A percentile compares a stretch with the other conserved stretches of the same genome.
Conservation (phyloP, 2,888 invertebrate genomes). For the Pyrochroa serraticornis region DNA sequence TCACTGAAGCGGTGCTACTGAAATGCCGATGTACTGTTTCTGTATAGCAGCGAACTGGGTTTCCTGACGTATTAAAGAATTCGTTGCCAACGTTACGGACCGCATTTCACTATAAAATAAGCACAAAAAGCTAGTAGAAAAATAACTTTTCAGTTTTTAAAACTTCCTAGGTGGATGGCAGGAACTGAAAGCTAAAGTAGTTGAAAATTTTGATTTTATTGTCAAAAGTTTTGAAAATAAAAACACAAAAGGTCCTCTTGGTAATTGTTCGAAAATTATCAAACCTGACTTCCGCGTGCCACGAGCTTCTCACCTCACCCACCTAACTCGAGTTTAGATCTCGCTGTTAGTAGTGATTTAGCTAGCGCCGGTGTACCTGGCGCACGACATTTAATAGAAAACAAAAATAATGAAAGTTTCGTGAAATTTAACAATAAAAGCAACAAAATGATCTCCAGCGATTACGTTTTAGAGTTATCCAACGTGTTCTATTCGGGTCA, state of each 20-base stretch:
- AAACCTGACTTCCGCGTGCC: constrained; percentile 19
- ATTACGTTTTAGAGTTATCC: constrained; percentile 85
- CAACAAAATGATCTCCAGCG: constrained; percentile 76
- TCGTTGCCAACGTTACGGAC: constrained; percentile 39
- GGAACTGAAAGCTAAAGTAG: neutral
- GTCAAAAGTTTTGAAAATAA: neutral
- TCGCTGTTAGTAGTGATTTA: neutral
- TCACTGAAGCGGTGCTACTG: constrained; percentile 28
- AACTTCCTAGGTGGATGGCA: neutral
- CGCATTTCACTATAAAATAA: constrained; percentile 9
- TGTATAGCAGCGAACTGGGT: constrained; percentile 32
- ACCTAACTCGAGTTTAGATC: constrained; percentile 1
- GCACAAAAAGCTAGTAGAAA: neutral
- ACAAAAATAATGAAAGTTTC: too few relatives aligned
- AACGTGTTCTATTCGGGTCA: constrained; percentile 90
- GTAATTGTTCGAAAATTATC: neutral
- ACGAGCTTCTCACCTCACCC: neutral
- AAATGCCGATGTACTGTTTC: constrained; percentile 38
- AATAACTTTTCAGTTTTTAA: neutral
- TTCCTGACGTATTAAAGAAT: constrained; percentile 42
- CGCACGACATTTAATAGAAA: neutral
- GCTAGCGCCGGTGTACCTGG: neutral
- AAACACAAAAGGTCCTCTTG: neutral
- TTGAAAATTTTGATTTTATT: neutral
- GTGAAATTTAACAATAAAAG: neutral